Conservation (phyloP, 1,140 invertebrate species). For the Drosophila pandora region DNA sequence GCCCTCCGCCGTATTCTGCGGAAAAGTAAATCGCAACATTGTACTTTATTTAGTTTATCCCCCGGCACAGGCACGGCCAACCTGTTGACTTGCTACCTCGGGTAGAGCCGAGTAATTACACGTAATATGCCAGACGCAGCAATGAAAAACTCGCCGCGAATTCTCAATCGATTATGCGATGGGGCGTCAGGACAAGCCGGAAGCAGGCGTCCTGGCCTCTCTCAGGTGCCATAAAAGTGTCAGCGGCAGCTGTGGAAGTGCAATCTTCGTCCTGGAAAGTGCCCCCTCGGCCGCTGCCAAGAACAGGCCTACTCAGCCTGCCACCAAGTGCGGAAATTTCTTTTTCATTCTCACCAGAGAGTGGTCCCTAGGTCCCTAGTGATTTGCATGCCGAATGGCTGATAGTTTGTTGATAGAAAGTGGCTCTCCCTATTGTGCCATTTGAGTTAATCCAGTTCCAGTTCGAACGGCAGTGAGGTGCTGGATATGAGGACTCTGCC, state of each 20-base stretch:
- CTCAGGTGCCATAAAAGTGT: constrained; percentile 31
- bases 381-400: constrained; percentile 46
- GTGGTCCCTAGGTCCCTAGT: constrained; percentile 10
- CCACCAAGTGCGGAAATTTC: not conserved
- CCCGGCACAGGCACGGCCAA: not conserved
- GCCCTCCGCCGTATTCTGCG: too few relatives aligned
- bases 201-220: constrained; percentile 1
- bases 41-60: too few relatives aligned
- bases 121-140: too few relatives aligned
- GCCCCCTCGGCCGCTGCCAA: not conserved
- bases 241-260: constrained; percentile 7
- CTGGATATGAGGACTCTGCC: constrained; percentile 16
- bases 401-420: constrained; percentile 30
- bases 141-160: not conserved
- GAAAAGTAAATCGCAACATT: too few relatives aligned
- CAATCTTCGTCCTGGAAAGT: constrained; percentile 1
- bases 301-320: constrained; percentile 25
- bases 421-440: constrained; percentile 3
- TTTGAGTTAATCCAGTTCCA: constrained; percentile 39
- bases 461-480: constrained; percentile 17
- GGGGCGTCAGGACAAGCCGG: constrained; percentile 1
- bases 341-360: not conserved
- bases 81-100: not conserved
- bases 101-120: too few relatives aligned
- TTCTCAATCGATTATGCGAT: constrained; percentile 25